Evolutionary conservation across 2,888 invertebrate species (phyloP).

Genomic region (Cacoxenus indagator): DNA sequence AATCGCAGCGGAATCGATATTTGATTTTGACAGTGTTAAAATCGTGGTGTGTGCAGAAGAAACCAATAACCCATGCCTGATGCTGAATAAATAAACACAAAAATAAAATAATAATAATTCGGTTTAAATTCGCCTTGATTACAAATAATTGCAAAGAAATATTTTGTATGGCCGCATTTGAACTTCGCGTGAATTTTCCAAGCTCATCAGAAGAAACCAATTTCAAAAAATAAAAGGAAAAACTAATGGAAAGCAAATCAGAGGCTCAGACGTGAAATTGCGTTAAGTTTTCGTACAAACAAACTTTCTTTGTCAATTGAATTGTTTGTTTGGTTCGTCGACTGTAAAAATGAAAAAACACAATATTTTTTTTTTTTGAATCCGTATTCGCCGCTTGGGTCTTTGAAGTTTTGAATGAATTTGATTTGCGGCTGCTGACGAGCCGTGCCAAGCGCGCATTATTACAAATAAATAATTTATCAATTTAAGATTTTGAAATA

Average conservation of each 20-base stretch:
- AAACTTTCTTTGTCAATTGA: slow-evolving; percentile 18
- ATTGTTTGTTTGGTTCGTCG: neutral
- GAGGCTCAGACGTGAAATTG: neutral
- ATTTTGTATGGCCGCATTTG: neutral
- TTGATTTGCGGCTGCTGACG: neutral
- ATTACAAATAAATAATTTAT: neutral
- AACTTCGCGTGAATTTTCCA: neutral
- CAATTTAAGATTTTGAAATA: neutral
- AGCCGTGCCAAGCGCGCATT: no score
- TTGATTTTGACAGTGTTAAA: no score
- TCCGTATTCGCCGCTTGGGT: neutral
- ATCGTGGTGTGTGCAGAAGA: no score
- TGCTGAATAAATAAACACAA: no score
- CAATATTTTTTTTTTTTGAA: no score
- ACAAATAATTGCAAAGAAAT: slow-evolving; percentile 19
- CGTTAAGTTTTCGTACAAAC: slow-evolving; percentile 2
- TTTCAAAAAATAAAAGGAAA: neutral
- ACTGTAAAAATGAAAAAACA: neutral
- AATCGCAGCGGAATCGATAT: no score
- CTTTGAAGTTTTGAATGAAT: neutral
- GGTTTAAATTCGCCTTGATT: neutral
- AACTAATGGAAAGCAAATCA: neutral
- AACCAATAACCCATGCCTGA: no score
- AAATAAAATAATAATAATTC: neutral
- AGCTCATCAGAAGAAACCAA: neutral